Evolutionary conservation across 2,888 invertebrate species (phyloP).

Genomic region (Lumbricus terrestris): DNA sequence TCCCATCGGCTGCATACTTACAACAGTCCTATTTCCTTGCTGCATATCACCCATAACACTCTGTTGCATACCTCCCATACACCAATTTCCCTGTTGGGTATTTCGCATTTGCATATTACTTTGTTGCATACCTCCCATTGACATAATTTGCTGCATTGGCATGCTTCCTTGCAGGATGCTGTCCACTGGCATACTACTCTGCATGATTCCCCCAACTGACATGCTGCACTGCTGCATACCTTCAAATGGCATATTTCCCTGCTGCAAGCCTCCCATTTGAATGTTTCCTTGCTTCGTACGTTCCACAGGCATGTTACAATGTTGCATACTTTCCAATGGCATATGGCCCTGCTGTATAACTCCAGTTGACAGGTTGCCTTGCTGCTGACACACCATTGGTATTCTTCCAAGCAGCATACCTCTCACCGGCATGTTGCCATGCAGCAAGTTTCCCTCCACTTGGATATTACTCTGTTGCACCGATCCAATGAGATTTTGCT

Average conservation of each 20-base stretch:
- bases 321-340: neutral
- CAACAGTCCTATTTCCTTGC: neutral
- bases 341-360: neutral
- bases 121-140: neutral
- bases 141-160: neutral
- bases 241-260: neutral
- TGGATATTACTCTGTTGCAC: neutral
- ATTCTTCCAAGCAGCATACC: neutral
- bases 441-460: neutral
- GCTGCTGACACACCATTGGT: neutral
- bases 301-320: neutral
- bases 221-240: neutral
- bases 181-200: neutral
- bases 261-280: neutral
- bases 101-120: neutral
- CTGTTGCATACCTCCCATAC: neutral
- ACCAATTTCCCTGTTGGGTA: neutral
- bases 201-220: neutral
- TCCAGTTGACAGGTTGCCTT: neutral
- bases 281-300: neutral
- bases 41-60: neutral
- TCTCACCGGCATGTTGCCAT: neutral
- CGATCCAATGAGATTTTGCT: neutral
- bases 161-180: neutral
- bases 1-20: neutral